These are phyloP conservation scores for Melozone crissalis DNA, from an alignment of 2,113 vertebrate species.

Conservation along the genomic window DNA sequence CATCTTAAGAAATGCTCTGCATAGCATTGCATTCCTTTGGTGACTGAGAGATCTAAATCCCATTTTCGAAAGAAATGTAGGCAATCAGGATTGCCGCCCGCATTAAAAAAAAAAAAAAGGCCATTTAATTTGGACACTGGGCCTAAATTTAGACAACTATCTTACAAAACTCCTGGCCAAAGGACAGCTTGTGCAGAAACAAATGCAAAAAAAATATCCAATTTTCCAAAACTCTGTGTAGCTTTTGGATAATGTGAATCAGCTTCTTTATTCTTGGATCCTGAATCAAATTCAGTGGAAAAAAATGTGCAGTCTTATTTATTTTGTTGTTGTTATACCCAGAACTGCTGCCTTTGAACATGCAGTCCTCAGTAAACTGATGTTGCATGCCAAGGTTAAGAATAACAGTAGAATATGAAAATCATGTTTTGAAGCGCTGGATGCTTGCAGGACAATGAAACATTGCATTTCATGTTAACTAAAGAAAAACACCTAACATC, in stretches of 20 bases:
- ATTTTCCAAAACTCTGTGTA: conserved; percentile 51
- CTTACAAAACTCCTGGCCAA: conserved; percentile 2
- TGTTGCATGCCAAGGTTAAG: not conserved
- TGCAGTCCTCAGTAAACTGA: conserved; percentile 1
- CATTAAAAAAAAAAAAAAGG: not conserved
- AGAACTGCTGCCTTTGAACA: conserved; percentile 27
- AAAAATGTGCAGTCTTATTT: conserved; percentile 40
- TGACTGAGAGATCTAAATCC: not conserved
- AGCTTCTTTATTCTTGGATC: conserved; percentile 43
- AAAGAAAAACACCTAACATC: not conserved
- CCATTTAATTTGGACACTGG: not conserved
- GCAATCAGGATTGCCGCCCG: not conserved
- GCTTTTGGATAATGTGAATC: conserved; percentile 50
- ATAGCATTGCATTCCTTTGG: not conserved
- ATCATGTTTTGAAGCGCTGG: not conserved
- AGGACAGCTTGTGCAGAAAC: conserved; percentile 16
- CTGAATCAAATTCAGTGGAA: conserved; percentile 51
- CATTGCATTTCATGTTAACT: not conserved
- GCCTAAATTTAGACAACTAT: conserved; percentile 43
- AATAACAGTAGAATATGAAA: not conserved
- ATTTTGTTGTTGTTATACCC: conserved; percentile 30
- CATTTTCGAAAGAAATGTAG: not conserved
- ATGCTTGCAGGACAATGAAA: not conserved
- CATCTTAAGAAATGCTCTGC: not conserved
- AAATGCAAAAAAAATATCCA: conserved; percentile 5